These are phyloP conservation scores for Smutsia temminckii DNA, from an alignment of 2,797 vertebrate genomes.

Conservation along the genomic window DNA sequence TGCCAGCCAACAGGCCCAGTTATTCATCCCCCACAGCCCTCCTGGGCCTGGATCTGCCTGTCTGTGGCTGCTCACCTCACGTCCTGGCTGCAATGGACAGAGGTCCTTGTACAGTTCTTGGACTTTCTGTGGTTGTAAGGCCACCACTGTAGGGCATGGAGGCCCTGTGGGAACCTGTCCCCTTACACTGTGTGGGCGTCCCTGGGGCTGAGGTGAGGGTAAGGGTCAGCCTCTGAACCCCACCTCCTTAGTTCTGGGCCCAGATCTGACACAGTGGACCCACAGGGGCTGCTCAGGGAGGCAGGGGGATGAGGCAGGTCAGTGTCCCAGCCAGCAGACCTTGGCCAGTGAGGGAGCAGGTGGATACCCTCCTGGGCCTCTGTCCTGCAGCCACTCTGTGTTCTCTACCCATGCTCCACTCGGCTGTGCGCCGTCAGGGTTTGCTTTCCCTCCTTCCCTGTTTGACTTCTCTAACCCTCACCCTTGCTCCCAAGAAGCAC, in stretches of 20 bases:
- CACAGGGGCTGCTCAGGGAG: not conserved
- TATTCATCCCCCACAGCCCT: fast-evolving
- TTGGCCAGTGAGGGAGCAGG: not conserved
- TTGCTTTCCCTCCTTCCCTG: not conserved
- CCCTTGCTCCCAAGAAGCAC: not conserved
- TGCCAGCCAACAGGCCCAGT: not conserved
- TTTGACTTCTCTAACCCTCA: not conserved
- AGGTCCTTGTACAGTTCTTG: not conserved
- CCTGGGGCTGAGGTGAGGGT: not conserved
- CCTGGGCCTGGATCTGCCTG: not conserved
- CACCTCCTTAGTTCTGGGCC: not conserved
- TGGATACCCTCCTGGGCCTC: too few relatives aligned
- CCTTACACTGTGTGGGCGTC: not conserved
- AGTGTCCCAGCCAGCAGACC: too few relatives aligned
- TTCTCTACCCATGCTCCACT: not conserved
- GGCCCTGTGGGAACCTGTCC: not conserved
- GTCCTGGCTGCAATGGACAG: not conserved
- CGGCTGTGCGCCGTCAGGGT: not conserved
- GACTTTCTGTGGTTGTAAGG: not conserved
- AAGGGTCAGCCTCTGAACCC: not conserved
- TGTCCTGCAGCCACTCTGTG: too few relatives aligned
- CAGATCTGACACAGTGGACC: not conserved
- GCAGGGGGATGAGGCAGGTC: too few relatives aligned
- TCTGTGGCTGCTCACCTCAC: not conserved
- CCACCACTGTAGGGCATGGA: not conserved